Evolutionary conservation across 2,113 vertebrate genomes (phyloP).

Genomic region (Puntigrus tetrazona): DNA sequence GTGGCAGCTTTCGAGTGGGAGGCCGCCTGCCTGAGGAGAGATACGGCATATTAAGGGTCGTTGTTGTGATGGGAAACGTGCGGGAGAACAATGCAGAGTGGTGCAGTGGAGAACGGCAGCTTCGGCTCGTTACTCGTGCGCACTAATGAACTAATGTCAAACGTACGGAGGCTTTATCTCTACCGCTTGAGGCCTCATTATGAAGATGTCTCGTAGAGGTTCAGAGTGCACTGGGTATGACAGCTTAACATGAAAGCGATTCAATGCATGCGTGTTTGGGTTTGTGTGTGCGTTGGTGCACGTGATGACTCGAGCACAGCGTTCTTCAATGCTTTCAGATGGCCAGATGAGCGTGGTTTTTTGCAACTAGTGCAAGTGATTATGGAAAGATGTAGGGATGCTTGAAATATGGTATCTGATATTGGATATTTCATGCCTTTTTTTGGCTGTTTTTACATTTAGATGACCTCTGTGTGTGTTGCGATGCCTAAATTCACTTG

Average conservation of each 20-base stretch:
- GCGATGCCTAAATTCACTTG: no score
- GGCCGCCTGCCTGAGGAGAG: constrained; percentile 5
- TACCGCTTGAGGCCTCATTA: background rate
- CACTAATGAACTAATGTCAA: constrained; percentile 1
- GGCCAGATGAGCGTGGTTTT: background rate
- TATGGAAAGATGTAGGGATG: background rate
- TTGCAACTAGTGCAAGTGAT: background rate
- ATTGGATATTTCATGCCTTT: no score
- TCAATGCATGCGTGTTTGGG: background rate
- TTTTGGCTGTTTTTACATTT: no score
- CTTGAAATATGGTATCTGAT: no score
- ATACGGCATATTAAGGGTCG: background rate
- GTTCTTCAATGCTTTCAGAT: background rate
- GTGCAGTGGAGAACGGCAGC: background rate
- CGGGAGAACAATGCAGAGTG: background rate
- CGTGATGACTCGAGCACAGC: background rate
- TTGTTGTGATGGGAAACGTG: background rate
- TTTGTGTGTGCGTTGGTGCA: background rate
- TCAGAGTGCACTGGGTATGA: background rate
- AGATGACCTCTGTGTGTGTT: no score
- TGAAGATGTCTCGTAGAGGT: background rate
- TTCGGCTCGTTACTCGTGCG: background rate
- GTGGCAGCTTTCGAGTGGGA: background rate
- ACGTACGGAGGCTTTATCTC: background rate
- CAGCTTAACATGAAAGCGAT: constrained; percentile 7